Base-by-base conservation (phyloP, 2,113 vertebrate species). In the Anolis carolinensis region DNA sequence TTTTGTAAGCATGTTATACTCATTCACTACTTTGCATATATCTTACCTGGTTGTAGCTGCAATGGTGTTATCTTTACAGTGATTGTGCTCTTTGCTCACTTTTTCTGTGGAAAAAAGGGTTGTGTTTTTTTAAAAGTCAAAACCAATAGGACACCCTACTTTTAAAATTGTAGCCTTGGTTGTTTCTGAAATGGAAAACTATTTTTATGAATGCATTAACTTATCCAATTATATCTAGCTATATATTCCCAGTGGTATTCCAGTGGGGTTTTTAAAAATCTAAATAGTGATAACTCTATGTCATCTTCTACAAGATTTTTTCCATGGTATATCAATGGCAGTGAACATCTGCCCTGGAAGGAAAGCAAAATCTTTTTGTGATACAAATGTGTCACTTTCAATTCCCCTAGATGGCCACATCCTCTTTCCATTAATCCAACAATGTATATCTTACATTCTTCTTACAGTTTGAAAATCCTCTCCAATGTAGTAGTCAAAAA, bases 21-120 rank as follows among this genome's bases (percentile, higher is more conserved):
- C 14, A 62, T 20, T 25, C 11, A 20, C 32, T 63, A n/a, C 18
- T 63, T n/a, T 52, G 70, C 20, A 79, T 8, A 18, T 6, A 73
- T 59, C 97, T 96, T 94, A 99, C 98, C 98, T 98, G 96, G 96
- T 96, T 91, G 97, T 97, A 82, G 97, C 97, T 94, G 97, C 96
- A 95, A 98, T 96, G 94, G 97, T 91, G 78, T 95, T 96, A 92
- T 98, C 98, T 95, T 98, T 99, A 86, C 94, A 96, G 95, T 98
- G 98, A 97, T 98, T 98, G 94, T 98, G 97, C 94, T 99, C 98
- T 97, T 98, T 99, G 97, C 98, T 99, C 95, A 99, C 99, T 96
- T 99, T 99, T 96, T 99, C 99, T 99, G 96, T 63, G 96, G 78
- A 88, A 85, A 86, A 21, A 93, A 13, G 27, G 7, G 92, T 67